Conservation (phyloP, 2,113 vertebrate species). For the Canis aureus region DNA sequence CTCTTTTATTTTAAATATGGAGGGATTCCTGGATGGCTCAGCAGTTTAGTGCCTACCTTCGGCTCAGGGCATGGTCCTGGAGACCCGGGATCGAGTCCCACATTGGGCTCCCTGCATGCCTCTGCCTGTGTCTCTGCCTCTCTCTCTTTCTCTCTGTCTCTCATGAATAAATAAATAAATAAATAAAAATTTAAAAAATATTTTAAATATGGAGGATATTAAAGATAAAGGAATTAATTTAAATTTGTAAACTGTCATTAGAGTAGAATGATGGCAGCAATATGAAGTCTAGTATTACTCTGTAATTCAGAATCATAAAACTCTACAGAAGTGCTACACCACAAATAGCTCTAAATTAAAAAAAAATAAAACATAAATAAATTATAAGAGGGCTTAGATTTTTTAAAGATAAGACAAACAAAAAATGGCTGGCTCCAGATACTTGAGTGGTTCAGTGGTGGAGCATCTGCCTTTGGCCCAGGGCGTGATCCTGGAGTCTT, state of each 20-base stretch:
- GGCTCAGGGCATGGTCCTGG: too few species aligned
- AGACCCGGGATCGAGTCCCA: too few species aligned
- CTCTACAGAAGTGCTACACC: not conserved
- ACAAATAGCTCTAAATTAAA: not conserved
- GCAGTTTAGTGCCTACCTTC: too few species aligned
- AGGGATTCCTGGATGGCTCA: not conserved
- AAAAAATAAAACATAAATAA: not conserved
- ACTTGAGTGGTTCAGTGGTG: too few species aligned
- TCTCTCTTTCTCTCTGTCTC: too few species aligned
- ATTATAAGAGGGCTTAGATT: not conserved
- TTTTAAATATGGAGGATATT: slow-evolving; percentile 11
- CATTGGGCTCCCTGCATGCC: too few species aligned
- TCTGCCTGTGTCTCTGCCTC: too few species aligned
- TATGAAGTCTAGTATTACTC: not conserved
- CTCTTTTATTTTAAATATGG: not conserved
- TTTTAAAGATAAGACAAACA: slow-evolving; percentile 12
- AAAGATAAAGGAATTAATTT: not conserved
- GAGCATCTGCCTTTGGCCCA: too few species aligned
- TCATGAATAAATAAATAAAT: too few species aligned
- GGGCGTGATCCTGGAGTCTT: too few species aligned
- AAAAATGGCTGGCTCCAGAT: not conserved
- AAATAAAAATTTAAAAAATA: not conserved
- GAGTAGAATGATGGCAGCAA: not conserved
- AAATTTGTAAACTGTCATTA: not conserved
- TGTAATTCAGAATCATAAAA: not conserved